A percentile compares a stretch with the other conserved stretches of the same genome.
Conservation (phyloP, 2,888 invertebrate species). For the Oconnorella tubifera region DNA sequence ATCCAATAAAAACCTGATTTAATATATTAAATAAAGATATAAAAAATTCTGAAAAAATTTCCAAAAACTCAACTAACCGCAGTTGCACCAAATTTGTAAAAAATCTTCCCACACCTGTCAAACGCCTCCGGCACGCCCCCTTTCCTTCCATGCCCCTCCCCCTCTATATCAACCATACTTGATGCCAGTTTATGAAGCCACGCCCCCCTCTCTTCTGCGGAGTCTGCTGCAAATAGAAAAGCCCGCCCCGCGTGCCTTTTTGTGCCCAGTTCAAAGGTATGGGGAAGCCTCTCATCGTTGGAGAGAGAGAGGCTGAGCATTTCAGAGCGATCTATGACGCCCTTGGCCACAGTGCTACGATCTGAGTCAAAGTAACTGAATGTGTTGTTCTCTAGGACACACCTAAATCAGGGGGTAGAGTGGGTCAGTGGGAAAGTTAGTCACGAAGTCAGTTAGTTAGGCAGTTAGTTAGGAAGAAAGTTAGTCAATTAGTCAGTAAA, state of each 20-base stretch:
- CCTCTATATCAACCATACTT: too few species aligned
- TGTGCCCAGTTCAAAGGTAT: slow-evolving; percentile 5
- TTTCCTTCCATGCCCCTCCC: too few species aligned
- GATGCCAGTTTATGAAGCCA: slow-evolving; percentile 5
- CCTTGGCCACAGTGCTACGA: slow-evolving; percentile 24
- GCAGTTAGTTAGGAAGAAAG: too few species aligned
- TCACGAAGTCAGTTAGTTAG: too few species aligned
- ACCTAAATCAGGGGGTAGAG: too few species aligned
- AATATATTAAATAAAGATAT: too few species aligned
- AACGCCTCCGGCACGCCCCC: too few species aligned
- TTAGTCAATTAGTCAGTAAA: too few species aligned
- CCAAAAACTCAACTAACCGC: too few species aligned
- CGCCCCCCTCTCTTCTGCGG: not conserved
- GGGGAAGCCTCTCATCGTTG: not conserved
- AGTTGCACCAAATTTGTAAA: not conserved
- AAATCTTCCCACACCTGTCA: not conserved
- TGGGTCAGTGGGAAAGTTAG: too few species aligned
- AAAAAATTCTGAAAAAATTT: too few species aligned
- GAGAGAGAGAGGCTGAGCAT: not conserved
- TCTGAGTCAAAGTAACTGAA: slow-evolving; percentile 48
- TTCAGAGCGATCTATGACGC: not conserved
- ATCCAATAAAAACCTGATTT: too few species aligned
- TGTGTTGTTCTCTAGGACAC: slow-evolving; percentile 46
- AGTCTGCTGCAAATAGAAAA: not conserved
- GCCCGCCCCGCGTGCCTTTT: not conserved